Conservation (phyloP, 2,113 vertebrate species). For the Lamprotornis superbus region DNA sequence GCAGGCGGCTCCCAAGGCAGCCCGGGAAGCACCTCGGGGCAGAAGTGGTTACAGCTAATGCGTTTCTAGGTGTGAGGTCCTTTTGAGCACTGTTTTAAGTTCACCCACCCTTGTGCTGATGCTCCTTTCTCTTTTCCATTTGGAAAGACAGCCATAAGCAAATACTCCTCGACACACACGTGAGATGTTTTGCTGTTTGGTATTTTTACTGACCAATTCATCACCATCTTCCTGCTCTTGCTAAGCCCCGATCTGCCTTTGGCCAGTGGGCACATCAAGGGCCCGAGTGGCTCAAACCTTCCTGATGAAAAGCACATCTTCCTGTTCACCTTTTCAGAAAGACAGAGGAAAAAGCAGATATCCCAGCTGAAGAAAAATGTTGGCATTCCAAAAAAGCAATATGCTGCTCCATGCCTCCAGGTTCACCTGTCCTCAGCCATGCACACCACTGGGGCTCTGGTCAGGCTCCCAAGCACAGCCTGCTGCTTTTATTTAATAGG, state of each 20-base stretch:
- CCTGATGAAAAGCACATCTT: neutral
- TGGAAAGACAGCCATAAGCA: neutral
- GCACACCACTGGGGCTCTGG: neutral
- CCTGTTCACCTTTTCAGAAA: neutral
- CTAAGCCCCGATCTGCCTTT: neutral
- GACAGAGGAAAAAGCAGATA: neutral
- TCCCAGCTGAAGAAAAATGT: neutral
- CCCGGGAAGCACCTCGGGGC: neutral
- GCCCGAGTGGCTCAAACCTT: neutral
- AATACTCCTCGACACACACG: neutral
- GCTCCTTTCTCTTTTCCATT: neutral
- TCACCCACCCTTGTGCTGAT: neutral
- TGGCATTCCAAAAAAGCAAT: neutral
- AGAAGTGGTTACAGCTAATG: neutral
- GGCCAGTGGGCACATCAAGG: neutral
- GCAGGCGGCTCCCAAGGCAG: neutral
- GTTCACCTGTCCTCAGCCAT: neutral
- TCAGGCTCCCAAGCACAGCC: neutral
- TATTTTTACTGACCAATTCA: neutral
- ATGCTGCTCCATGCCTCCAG: neutral
- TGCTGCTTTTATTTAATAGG: neutral
- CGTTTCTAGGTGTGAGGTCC: neutral
- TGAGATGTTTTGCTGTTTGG: neutral
- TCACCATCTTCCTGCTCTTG: neutral
- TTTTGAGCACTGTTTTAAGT: neutral